These are phyloP conservation scores for Tethea ocularis DNA, from an alignment of 2,888 invertebrate genomes.

Conservation along the genomic window DNA sequence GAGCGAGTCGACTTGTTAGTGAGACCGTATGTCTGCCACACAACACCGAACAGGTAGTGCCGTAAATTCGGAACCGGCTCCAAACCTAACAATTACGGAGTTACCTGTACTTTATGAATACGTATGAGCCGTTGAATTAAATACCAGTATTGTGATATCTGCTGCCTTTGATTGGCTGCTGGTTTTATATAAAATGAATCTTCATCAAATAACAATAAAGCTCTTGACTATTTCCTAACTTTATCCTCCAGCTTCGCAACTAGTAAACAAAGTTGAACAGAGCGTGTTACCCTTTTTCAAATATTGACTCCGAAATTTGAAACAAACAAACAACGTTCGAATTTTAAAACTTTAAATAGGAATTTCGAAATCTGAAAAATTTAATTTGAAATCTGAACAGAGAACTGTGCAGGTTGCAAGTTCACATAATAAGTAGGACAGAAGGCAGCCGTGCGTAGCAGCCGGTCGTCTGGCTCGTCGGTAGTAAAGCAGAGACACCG, in stretches of 20 bases:
- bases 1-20: slow-evolving; percentile 12
- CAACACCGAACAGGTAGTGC: slow-evolving; percentile 16
- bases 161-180: slow-evolving; percentile 22
- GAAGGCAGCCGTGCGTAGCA: not conserved
- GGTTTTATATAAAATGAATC: slow-evolving; percentile 11
- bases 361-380: no score
- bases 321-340: no score
- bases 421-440: no score
- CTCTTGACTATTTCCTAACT: no score
- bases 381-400: no score
- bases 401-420: not conserved
- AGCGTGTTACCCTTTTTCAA: no score
- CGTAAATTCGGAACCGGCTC: slow-evolving; percentile 1
- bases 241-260: no score
- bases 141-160: slow-evolving; percentile 18
- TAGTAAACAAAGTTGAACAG: no score
- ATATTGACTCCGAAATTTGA: no score
- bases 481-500: not conserved
- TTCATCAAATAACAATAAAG: no score
- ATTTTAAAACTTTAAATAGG: no score
- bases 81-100: slow-evolving; percentile 23
- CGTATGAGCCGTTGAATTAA: slow-evolving; percentile 25
- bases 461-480: slow-evolving; percentile 1
- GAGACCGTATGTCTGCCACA: slow-evolving; percentile 26
- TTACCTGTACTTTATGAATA: slow-evolving; percentile 25